Base-by-base conservation (phyloP, 37 sponge, comb jelly and placozoan species). In the Aphrocallistes beatrix region DNA sequence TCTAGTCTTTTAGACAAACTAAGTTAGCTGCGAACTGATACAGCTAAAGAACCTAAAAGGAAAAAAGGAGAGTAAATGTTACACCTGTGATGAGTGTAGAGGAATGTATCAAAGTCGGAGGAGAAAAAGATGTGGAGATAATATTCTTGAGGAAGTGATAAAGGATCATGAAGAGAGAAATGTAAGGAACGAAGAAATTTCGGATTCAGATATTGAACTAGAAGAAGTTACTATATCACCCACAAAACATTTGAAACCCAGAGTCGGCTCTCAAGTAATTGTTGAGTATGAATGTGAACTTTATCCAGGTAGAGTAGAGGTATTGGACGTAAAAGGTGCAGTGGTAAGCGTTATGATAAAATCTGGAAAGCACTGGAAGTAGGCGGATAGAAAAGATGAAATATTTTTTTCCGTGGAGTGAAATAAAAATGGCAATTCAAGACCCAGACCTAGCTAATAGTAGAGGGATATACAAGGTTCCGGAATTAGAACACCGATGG, bases 301-400 rank as follows among this genome's bases (percentile, higher is more conserved):
- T 23, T 81, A 51, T 84, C 84, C 88, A 51, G 84, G 88, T n/a
- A 84, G 51, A 39, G 85, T 88, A 3, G 36, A 38, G 36, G 39
- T 28, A 30, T 51, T 37, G 36, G 45, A 39, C 42, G 32, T n/a
- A 19, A 51, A 39, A 82, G 86, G 85, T 39, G 50, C 39, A 38
- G 89, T 82, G 51, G 85, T 88, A 8, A 88, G 36, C 82, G 89
- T 85, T 8, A 88, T 85, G 86, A 85, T 85, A 37, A 82, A 42
- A 50, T 85, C 38, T 85, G 86, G 86, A 0, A 89, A 86, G 28
- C 0, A 36, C 47, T 86, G 89, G 89, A 85, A 82, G 40, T 86
- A 86, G 89, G 84, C 86, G 37, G 86, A 38, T 28, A 50, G 1
- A 13, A 28, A 37, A 82, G 86, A 89, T 38, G 86, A 86, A 39